Conservation (phyloP, 2,113 vertebrate species). For the Puma concolor region DNA sequence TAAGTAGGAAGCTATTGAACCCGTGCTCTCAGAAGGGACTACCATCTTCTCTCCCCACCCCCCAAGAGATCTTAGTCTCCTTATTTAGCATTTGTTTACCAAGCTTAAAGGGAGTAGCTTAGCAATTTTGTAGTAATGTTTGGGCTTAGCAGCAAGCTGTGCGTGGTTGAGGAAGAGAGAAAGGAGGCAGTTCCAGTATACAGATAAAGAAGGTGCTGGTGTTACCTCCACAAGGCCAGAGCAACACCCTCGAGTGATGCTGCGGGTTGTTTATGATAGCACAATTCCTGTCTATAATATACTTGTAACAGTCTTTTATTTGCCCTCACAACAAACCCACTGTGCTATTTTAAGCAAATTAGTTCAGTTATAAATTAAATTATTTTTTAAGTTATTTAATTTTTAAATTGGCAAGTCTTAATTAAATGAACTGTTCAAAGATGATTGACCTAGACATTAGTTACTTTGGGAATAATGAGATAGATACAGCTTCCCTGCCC, state of each 20-base stretch:
- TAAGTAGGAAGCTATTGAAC: conserved; percentile 59
- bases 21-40: conserved; percentile 63
- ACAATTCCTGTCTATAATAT: conserved; percentile 37
- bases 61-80: conserved; percentile 50
- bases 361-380: conserved; percentile 27
- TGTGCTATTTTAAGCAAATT: conserved; percentile 52
- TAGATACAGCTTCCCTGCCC: conserved; percentile 7
- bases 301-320: conserved; percentile 46
- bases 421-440: conserved; percentile 52
- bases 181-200: not conserved
- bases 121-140: conserved; percentile 70
- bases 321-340: not conserved
- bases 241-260: not conserved
- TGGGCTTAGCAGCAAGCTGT: conserved; percentile 43
- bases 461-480: conserved; percentile 44
- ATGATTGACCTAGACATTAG: conserved; percentile 34
- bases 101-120: conserved; percentile 61
- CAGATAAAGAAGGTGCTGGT: conserved; percentile 3
- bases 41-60: conserved; percentile 40
- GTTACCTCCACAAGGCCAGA: conserved; percentile 27
- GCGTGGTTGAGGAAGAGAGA: conserved; percentile 43
- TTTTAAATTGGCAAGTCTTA: conserved; percentile 62
- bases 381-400: conserved; percentile 50
- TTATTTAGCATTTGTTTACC: conserved; percentile 76
- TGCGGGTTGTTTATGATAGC: conserved; percentile 25